These are phyloP conservation scores for Glaucopsyche alexis DNA, from an alignment of 2,888 invertebrate species.

Conservation along the genomic window DNA sequence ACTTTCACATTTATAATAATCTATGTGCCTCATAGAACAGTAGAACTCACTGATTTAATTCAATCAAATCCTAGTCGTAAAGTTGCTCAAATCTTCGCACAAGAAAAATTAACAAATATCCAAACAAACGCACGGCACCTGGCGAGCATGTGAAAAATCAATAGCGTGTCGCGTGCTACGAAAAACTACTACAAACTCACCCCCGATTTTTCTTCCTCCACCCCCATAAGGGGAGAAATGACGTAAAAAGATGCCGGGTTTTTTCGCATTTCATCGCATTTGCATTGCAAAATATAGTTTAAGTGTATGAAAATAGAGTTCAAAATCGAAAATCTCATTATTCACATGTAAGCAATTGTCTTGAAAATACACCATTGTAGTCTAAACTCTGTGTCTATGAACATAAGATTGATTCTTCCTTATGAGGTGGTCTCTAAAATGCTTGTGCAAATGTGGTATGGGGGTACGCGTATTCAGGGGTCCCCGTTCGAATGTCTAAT, in stretches of 20 bases:
- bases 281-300: constrained; percentile 47
- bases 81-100: neutral
- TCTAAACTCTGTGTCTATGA: constrained; percentile 40
- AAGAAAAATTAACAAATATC: neutral
- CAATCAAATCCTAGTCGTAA: too few relatives aligned
- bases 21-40: too few relatives aligned
- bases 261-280: constrained; percentile 71
- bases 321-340: constrained; percentile 39
- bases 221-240: constrained; percentile 48
- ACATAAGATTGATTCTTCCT: constrained; percentile 41
- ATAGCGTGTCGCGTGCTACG: constrained; percentile 76
- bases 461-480: constrained; percentile 61
- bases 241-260: constrained; percentile 73
- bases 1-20: too few relatives aligned
- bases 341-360: constrained; percentile 70
- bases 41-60: too few relatives aligned
- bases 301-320: constrained; percentile 32
- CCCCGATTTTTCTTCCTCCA: constrained; percentile 68
- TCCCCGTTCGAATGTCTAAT: constrained; percentile 69
- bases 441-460: constrained; percentile 64
- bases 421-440: constrained; percentile 48
- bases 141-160: constrained; percentile 72
- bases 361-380: constrained; percentile 41
- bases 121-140: constrained; percentile 54
- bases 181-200: constrained; percentile 70